Conservation (phyloP, 2,113 vertebrate genomes). For the Mungos mungo region DNA sequence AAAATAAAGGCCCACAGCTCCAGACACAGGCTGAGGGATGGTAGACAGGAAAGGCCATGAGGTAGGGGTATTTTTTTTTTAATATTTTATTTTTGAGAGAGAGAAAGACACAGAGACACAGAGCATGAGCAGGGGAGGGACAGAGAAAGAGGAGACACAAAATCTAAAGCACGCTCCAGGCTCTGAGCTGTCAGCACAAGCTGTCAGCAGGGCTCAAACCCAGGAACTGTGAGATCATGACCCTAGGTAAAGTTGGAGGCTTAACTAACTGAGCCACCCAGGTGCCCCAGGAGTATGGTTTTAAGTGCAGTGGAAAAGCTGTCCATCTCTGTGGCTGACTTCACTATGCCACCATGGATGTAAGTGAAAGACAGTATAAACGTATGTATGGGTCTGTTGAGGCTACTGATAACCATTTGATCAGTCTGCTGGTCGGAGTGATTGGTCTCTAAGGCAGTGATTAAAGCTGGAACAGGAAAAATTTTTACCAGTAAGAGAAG, state of each 20-base stretch:
- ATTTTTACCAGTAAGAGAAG: not conserved
- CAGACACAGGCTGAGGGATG: not conserved
- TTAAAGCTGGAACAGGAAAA: not conserved
- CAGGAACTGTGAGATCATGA: no score
- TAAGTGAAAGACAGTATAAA: not conserved
- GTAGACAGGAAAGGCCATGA: not conserved
- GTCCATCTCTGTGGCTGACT: not conserved
- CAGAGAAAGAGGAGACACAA: no score
- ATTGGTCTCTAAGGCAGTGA: not conserved
- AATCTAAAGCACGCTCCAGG: no score
- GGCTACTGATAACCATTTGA: not conserved
- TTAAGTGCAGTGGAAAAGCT: not conserved
- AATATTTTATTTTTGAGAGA: no score
- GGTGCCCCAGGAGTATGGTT: no score
- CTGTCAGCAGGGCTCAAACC: no score
- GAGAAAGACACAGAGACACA: no score
- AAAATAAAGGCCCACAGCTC: not conserved
- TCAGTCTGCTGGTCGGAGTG: not conserved
- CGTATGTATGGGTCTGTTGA: not conserved
- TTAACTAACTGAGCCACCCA: no score
- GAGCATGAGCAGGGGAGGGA: no score
- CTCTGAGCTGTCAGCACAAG: no score
- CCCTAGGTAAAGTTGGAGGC: no score
- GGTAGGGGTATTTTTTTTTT: no score
- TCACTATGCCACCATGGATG: not conserved